Conservation (phyloP, 2,888 invertebrate species). For the Eupithecia insigniata region DNA sequence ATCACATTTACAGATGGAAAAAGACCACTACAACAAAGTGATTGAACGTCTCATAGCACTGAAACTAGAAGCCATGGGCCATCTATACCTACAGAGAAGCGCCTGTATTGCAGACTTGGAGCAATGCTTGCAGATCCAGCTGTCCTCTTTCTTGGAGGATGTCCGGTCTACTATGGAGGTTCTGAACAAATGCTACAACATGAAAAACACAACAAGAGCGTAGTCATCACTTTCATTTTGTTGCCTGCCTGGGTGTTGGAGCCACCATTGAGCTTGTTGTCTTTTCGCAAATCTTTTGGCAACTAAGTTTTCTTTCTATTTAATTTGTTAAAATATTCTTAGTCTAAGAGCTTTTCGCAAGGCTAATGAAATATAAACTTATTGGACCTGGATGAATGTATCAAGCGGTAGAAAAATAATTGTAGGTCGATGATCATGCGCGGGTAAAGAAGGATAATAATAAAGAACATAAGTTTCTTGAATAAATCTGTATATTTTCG, state of each 20-base stretch:
- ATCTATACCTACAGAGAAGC: slow-evolving; percentile 49
- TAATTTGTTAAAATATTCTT: neutral
- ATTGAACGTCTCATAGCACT: slow-evolving; percentile 60
- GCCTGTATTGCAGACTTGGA: slow-evolving; percentile 49
- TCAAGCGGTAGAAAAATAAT: too few relatives aligned
- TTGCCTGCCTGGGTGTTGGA: neutral
- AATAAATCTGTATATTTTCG: slow-evolving; percentile 50
- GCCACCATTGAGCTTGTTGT: too few relatives aligned
- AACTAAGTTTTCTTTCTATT: neutral
- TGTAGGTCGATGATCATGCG: too few relatives aligned
- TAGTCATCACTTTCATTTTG: neutral
- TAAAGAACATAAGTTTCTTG: neutral
- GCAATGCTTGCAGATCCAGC: slow-evolving; percentile 54
- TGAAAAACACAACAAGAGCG: neutral
- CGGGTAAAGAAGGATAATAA: neutral
- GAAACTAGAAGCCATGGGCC: slow-evolving; percentile 55
- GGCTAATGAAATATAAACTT: neutral
- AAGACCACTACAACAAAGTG: slow-evolving; percentile 59
- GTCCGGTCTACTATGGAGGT: slow-evolving; percentile 53
- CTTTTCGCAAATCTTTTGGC: too few relatives aligned
- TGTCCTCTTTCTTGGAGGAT: slow-evolving; percentile 54
- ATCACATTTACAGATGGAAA: slow-evolving; percentile 59
- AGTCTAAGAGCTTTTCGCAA: neutral
- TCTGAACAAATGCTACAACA: slow-evolving; percentile 58
- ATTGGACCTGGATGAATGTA: neutral